phyloP scores from a whole-genome alignment of 2,797 vertebrate species.

The Lagodon rhomboides region DNA sequence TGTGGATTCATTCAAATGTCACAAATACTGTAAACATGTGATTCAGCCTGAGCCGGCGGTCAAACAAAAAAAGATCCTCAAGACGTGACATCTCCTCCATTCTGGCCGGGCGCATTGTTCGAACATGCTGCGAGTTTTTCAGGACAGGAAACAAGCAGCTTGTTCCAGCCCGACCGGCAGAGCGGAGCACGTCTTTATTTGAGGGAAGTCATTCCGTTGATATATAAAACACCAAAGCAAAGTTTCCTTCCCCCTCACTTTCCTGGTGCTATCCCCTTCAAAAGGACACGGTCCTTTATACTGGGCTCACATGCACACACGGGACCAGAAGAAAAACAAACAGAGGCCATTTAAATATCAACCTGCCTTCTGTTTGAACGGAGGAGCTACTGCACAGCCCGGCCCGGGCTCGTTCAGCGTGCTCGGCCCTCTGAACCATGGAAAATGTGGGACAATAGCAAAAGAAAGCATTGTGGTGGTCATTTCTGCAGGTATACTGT shows the following conservation, averaged over 20 bases:
- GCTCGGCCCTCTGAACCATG: slow-evolving; percentile 11
- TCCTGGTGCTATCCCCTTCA: slow-evolving; percentile 86
- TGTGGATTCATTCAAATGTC: slow-evolving; percentile 77
- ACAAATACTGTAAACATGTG: slow-evolving; percentile 79
- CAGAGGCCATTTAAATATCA: slow-evolving; percentile 82
- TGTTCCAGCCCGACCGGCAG: slow-evolving; percentile 80
- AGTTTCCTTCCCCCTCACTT: slow-evolving; percentile 85
- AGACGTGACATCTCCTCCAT: slow-evolving; percentile 73
- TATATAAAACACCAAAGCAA: slow-evolving; percentile 88
- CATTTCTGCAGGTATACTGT: slow-evolving; percentile 18
- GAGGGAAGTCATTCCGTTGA: slow-evolving; percentile 88
- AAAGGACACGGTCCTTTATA: slow-evolving; percentile 80
- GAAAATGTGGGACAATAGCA: slow-evolving; percentile 21
- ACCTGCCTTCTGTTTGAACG: slow-evolving; percentile 78
- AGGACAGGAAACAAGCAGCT: slow-evolving; percentile 83
- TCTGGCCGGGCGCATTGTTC: slow-evolving; percentile 80
- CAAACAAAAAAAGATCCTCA: slow-evolving; percentile 66
- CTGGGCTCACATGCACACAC: slow-evolving; percentile 81
- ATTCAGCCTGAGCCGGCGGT: slow-evolving; percentile 68
- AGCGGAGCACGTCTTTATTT: slow-evolving; percentile 84
- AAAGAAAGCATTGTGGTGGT: slow-evolving; percentile 9
- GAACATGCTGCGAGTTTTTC: slow-evolving; percentile 70
- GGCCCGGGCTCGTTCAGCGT: slow-evolving; percentile 18
- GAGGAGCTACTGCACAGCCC: slow-evolving; percentile 56
- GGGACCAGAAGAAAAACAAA: slow-evolving; percentile 85